These are phyloP conservation scores for Mus minutoides DNA, from an alignment of 2,797 vertebrate genomes.

Conservation along the genomic window DNA sequence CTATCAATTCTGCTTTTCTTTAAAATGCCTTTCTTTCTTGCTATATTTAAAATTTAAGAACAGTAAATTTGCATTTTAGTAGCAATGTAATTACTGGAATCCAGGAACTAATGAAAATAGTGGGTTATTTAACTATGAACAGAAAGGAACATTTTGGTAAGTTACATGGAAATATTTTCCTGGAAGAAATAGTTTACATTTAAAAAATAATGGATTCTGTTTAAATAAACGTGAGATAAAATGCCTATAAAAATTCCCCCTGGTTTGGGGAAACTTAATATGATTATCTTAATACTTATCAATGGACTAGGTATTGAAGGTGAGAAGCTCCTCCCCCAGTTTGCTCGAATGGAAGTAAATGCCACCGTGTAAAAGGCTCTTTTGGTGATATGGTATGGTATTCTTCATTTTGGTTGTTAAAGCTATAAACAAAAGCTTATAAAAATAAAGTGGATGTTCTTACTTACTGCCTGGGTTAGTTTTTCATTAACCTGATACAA, in stretches of 20 bases:
- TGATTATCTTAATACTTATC: conserved; percentile 17
- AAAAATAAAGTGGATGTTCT: background rate
- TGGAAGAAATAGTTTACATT: background rate
- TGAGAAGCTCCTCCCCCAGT: background rate
- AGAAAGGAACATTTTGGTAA: conserved; percentile 6
- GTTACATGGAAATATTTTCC: background rate
- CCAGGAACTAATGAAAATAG: background rate
- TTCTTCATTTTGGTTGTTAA: conserved; percentile 49
- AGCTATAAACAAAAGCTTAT: background rate
- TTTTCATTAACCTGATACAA: background rate
- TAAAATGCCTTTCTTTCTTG: background rate
- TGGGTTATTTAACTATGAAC: background rate
- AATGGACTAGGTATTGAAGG: background rate
- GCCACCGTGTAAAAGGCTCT: background rate
- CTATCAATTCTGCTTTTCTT: background rate
- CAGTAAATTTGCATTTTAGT: conserved; percentile 2
- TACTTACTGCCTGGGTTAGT: background rate
- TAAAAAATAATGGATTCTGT: conserved; percentile 1
- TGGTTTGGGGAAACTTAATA: background rate
- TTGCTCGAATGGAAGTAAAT: background rate
- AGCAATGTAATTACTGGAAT: background rate
- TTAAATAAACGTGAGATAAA: conserved; percentile 30
- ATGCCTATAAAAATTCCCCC: background rate
- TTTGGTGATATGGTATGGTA: background rate
- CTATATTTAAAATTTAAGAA: background rate